Base-by-base conservation (phyloP, 2,888 invertebrate species). In the Drosophila ezoana region DNA sequence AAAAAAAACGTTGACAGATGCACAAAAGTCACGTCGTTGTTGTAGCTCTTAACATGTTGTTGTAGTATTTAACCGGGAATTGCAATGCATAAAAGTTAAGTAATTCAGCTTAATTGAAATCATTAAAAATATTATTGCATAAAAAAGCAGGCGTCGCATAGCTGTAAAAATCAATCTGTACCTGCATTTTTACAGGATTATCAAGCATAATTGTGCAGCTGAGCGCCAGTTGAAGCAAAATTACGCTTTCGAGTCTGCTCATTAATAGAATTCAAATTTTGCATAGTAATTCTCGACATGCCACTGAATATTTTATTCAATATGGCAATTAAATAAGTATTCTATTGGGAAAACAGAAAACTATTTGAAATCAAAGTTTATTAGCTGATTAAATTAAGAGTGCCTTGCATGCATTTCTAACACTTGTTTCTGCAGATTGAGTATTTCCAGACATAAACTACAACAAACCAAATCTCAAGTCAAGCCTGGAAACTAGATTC, bases 21-120 rank as follows among this genome's bases (percentile, higher is more conserved):
- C 58, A 72, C 74, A 80, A 80, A 87, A 72, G 81, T 74, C 87
- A 83, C 67, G 69, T 67, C 8, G 28, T 35, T 57, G 52, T 53
- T 48, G 43, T 60, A 53, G 47, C 10, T 59, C 18, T 37, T 49
- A 40, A 35, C 4, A 33, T 49, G 54, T 11, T 53, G 60, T 47
- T 69, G 73, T 53, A 83, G 67, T 65, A 77, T 66, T 78, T 72
- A 64, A 75, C 63, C 18, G 44, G 52, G 62, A 63, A 85, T 61
- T 75, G 66, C 53, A 71, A 64, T 73, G 59, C 68, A 66, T 63
- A 20, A 63, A 28, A 65, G 70, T 71, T 60, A 60, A 63, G 65
- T 71, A 76, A 73, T 82, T 69, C 60, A 43, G 62, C 65, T 70
- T 83, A 86, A 88, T 88, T 83, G 67, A 88, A 86, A 80, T 72